Conservation (phyloP, 2,113 vertebrate genomes). For the Gasterosteus aculeatus region DNA sequence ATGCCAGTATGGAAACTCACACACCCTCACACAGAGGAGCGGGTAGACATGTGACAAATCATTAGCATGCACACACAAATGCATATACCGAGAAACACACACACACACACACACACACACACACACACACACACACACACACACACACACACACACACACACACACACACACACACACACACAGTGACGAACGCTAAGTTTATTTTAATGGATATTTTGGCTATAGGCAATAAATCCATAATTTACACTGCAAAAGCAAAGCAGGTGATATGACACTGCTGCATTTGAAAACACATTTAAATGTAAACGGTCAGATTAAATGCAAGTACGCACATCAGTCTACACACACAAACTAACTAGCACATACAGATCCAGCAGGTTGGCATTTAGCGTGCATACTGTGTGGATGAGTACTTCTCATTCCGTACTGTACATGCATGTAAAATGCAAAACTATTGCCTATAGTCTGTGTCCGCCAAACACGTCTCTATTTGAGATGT, state of each 20-base stretch:
- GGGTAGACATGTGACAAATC: conserved; percentile 19
- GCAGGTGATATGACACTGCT: not conserved
- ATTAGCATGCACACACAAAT: conserved; percentile 4
- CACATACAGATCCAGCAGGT: not conserved
- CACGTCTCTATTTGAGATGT: not conserved
- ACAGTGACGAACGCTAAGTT: not conserved
- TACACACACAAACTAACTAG: not conserved
- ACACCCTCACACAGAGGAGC: conserved; percentile 22
- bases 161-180: not conserved
- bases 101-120: not conserved
- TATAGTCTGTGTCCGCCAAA: not conserved
- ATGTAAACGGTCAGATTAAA: not conserved
- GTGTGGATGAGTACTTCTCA: not conserved
- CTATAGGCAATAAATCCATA: conserved; percentile 1
- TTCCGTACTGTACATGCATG: not conserved
- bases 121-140: not conserved
- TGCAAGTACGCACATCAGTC: not conserved
- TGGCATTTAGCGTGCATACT: not conserved
- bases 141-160: not conserved
- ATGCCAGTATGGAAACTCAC: not conserved
- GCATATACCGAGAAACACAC: not conserved
- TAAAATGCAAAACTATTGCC: not conserved
- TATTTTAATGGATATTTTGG: conserved; percentile 33
- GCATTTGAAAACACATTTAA: conserved; percentile 16
- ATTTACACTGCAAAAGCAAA: conserved; percentile 1